Percentiles rank a stretch among this genome's conserved stretches.
These are phyloP conservation scores for Chroicocephalus ridibundus DNA, from an alignment of 2,113 vertebrate species.

Conservation along the genomic window DNA sequence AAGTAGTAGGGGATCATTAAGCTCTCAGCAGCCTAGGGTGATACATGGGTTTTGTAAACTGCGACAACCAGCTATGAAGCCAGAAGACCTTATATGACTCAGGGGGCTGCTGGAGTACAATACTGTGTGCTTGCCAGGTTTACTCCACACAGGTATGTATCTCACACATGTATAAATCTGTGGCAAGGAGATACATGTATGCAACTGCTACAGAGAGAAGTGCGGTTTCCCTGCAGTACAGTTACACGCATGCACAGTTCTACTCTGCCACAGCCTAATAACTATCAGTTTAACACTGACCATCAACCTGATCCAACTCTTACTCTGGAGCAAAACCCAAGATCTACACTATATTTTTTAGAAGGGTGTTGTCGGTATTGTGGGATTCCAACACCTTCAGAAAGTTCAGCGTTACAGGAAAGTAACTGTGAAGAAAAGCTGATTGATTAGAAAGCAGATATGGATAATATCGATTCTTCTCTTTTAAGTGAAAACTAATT, in stretches of 20 bases:
- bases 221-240: neutral
- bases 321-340: neutral
- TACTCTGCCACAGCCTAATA: neutral
- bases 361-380: neutral
- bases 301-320: neutral
- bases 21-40: neutral
- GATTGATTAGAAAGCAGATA: neutral
- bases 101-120: neutral
- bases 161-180: neutral
- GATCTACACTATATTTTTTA: neutral
- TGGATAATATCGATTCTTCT: neutral
- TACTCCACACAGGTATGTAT: neutral
- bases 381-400: neutral
- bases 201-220: neutral
- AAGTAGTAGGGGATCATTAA: neutral
- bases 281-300: neutral
- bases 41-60: neutral
- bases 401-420: neutral
- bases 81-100: neutral
- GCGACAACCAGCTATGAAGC: neutral
- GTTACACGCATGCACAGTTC: neutral
- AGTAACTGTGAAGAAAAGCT: neutral
- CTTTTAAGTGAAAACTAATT: neutral
- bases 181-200: neutral
- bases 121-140: neutral